Percentiles rank a stretch among this genome's conserved stretches.
Evolutionary conservation across 2,797 vertebrate species (phyloP).

Genomic region (Thripadectes ignobilis): DNA sequence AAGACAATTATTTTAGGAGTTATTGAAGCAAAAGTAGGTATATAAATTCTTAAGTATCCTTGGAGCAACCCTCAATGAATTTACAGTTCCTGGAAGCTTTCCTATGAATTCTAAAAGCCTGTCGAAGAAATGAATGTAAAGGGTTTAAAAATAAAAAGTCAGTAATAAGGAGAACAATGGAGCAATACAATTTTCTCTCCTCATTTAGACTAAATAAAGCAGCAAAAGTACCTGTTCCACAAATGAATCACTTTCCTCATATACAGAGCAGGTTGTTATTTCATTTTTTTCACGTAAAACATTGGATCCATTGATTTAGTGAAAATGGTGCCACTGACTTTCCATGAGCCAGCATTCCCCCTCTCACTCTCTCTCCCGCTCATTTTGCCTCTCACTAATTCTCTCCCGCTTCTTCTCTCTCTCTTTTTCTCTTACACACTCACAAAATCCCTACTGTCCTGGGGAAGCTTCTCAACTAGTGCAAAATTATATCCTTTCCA

Average conservation of each 20-base stretch:
- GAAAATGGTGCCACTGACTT: background rate
- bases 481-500: background rate
- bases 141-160: background rate
- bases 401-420: background rate
- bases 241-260: background rate
- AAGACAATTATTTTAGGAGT: background rate
- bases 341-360: background rate
- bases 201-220: background rate
- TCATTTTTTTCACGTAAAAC: background rate
- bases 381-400: background rate
- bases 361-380: background rate
- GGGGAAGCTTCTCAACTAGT: background rate
- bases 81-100: background rate
- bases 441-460: background rate
- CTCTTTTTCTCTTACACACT: background rate
- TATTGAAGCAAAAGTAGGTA: background rate
- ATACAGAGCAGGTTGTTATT: background rate
- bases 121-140: background rate
- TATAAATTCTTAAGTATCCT: background rate
- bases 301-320: background rate
- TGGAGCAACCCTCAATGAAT: background rate
- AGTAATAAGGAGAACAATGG: background rate
- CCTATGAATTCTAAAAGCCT: background rate
- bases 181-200: background rate
- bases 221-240: background rate